Percentiles rank a stretch among this genome's conserved stretches.
Conservation (phyloP, 2,888 invertebrate species). For the Sphaerophoria taeniata region DNA sequence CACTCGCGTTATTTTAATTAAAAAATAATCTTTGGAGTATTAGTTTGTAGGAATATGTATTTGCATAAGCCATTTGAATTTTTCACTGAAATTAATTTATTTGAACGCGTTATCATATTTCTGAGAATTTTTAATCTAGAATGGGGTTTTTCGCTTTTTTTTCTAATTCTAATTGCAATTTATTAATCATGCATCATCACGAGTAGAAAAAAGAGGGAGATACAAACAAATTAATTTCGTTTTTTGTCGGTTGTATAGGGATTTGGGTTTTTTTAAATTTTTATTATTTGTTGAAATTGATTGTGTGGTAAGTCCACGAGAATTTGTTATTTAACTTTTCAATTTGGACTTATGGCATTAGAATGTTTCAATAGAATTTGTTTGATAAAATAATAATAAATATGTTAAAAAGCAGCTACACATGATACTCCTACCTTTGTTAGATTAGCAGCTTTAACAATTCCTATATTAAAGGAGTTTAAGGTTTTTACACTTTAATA, state of each 20-base stretch:
- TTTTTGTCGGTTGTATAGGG: not conserved
- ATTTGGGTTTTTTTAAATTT: not conserved
- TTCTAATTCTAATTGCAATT: slow-evolving; percentile 17
- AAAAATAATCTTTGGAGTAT: not conserved
- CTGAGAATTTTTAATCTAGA: not conserved
- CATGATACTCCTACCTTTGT: too few species aligned
- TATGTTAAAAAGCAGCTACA: too few species aligned
- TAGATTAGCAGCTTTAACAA: too few species aligned
- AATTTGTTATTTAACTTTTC: too few species aligned
- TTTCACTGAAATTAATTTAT: not conserved
- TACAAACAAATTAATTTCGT: too few species aligned
- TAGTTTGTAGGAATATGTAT: not conserved
- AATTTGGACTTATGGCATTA: too few species aligned
- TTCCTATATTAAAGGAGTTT: too few species aligned
- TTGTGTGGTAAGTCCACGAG: too few species aligned
- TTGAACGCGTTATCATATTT: not conserved
- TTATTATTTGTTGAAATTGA: not conserved
- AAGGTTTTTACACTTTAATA: too few species aligned
- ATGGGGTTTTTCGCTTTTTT: not conserved
- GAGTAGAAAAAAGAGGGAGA: not conserved
- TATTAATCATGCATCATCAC: slow-evolving; percentile 1
- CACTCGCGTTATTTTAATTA: not conserved
- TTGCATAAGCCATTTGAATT: not conserved
- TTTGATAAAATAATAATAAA: too few species aligned
- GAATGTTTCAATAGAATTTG: too few species aligned